Evolutionary conservation across 2,888 invertebrate species (phyloP), one percentile per base, ranked within the genome.

Genomic region (Melieria omissa): DNA sequence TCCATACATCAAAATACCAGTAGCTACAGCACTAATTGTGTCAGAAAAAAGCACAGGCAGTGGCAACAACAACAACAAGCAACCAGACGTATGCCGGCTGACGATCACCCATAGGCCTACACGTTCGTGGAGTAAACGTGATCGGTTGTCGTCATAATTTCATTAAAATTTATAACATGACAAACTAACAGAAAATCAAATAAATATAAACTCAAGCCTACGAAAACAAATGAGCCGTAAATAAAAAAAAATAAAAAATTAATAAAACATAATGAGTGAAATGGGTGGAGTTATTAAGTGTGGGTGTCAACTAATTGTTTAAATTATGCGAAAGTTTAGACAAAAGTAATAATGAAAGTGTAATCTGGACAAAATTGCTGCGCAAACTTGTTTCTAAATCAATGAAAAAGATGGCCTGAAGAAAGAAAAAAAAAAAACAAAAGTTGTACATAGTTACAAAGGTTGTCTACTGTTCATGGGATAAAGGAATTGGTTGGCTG

Each of bases 21-120:
- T 70, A 63, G 69, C 62, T 61, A 42, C 46, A 76, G 75, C 72
- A 77, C 78, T 75, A 78, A 78, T 76, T 78, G 77, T 78, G 78
- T 77, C 78, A 78, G 77, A 78, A 75, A 29, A 29, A 29, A 29
- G 29, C 29, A 1, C 29, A 29, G 29, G 29, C 29, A 29, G 2
- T 29, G 29, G 62, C 70, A 72, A 77, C 75, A 74, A 65, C 65
- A 65, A 61, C 61, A 12, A 14, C 65, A 9, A 49, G 10, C 47
- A 44, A 14, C 47, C n/a, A 57, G 66, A 44, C 66, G 47, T 49
- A 58, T 47, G 66, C 58, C 47, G 45, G 8, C 10, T 49, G 6
- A 58, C 57, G 29, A 29, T 62, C 12, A 62, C 45, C 16, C 55
- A 57, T 70, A 46, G 58, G 60, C 64, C 58, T 64, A 64, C 65